These are phyloP conservation scores for Operophtera brumata DNA, from an alignment of 2,888 invertebrate species.

Conservation along the genomic window DNA sequence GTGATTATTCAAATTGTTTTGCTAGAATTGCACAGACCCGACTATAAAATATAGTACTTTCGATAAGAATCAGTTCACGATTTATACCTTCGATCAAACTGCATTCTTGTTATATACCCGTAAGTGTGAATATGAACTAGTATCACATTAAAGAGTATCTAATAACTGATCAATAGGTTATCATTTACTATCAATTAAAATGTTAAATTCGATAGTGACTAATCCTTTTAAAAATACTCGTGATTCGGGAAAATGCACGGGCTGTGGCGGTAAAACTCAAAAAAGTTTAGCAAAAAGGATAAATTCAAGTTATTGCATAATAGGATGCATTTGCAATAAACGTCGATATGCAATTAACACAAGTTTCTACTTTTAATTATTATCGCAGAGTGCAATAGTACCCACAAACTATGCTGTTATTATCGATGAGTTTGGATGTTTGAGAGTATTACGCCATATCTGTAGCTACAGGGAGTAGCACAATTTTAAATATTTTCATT, in stretches of 20 bases:
- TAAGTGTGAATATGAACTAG: neutral
- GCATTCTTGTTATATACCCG: slow-evolving; percentile 1
- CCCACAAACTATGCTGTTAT: too few species aligned
- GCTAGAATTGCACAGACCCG: slow-evolving; percentile 16
- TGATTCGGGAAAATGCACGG: too few species aligned
- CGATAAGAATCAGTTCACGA: slow-evolving; percentile 19
- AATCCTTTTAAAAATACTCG: too few species aligned
- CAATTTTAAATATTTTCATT: neutral
- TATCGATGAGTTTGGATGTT: too few species aligned
- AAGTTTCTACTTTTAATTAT: slow-evolving; percentile 21
- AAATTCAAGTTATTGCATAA: slow-evolving; percentile 20
- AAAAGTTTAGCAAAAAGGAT: slow-evolving; percentile 17
- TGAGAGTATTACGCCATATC: too few species aligned
- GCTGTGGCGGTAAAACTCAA: neutral
- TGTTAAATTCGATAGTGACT: too few species aligned
- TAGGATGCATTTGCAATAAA: slow-evolving; percentile 30
- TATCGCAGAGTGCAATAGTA: neutral
- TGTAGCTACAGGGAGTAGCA: neutral
- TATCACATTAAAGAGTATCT: neutral
- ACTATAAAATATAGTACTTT: slow-evolving; percentile 13
- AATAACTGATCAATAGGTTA: slow-evolving; percentile 7
- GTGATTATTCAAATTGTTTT: slow-evolving; percentile 21
- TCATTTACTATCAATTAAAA: slow-evolving; percentile 7
- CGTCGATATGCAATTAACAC: slow-evolving; percentile 20
- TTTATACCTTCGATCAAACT: slow-evolving; percentile 8